These are phyloP conservation scores for Agriotes lineatus DNA, from an alignment of 2,888 invertebrate genomes.

Conservation along the genomic window DNA sequence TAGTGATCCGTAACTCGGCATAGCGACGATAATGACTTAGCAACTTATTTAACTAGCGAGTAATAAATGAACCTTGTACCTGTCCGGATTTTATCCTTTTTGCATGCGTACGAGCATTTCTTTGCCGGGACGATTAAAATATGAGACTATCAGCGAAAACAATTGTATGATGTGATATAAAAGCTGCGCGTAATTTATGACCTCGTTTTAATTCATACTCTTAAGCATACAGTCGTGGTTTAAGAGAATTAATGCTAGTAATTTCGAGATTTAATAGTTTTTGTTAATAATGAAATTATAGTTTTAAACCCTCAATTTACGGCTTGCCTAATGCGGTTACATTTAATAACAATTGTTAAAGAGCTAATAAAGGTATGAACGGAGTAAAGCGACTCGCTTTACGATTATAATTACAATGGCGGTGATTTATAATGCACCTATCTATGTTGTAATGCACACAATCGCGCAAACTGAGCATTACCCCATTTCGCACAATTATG, in stretches of 20 bases:
- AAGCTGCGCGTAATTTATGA: slow-evolving; percentile 32
- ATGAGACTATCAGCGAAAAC: slow-evolving; percentile 22
- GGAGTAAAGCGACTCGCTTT: slow-evolving; percentile 25
- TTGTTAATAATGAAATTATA: slow-evolving; percentile 44
- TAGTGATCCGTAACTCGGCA: slow-evolving; percentile 57
- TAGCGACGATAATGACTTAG: slow-evolving; percentile 25
- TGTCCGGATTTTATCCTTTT: slow-evolving; percentile 17
- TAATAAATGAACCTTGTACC: slow-evolving; percentile 17
- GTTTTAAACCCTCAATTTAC: slow-evolving; percentile 40
- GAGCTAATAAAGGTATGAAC: slow-evolving; percentile 34
- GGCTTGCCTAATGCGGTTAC: slow-evolving; percentile 32
- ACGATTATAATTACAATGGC: slow-evolving; percentile 29
- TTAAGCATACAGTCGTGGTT: slow-evolving; percentile 36
- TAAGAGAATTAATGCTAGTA: slow-evolving; percentile 38
- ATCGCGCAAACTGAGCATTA: slow-evolving; percentile 7
- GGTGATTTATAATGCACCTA: slow-evolving; percentile 25
- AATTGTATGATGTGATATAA: slow-evolving; percentile 32
- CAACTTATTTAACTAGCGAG: slow-evolving; percentile 21
- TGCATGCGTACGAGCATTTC: slow-evolving; percentile 12
- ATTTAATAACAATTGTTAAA: slow-evolving; percentile 41
- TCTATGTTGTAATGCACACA: slow-evolving; percentile 18
- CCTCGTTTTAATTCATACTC: slow-evolving; percentile 33
- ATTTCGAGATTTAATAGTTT: slow-evolving; percentile 41
- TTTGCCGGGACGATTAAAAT: slow-evolving; percentile 11
- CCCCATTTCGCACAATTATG: slow-evolving; percentile 7